phyloP scores from a whole-genome alignment of 2,888 invertebrate genomes.

The Epinotia bilunana region DNA sequence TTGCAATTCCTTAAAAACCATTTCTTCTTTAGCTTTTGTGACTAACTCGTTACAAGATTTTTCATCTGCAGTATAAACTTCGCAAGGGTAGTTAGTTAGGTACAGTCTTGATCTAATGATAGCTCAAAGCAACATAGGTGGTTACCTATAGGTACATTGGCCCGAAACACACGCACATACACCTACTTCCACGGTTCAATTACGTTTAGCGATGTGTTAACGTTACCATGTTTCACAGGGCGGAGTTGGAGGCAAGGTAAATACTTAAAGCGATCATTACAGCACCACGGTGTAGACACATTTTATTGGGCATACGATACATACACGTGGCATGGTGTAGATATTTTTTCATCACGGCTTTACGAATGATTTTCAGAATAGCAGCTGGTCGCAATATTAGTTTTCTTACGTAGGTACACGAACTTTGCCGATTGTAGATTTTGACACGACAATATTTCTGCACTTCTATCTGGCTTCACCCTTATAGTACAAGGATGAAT shows the following conservation, averaged over 20 bases:
- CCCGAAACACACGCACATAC: constrained; percentile 41
- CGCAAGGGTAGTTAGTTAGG: constrained; percentile 6
- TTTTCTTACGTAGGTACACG: constrained; percentile 51
- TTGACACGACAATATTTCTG: constrained; percentile 45
- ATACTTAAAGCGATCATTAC: constrained; percentile 56
- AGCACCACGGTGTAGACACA: constrained; percentile 52
- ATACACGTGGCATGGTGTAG: constrained; percentile 65
- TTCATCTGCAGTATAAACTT: background rate
- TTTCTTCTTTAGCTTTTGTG: constrained; percentile 42
- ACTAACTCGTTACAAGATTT: constrained; percentile 35
- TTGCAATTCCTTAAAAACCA: constrained; percentile 55
- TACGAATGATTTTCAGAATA: constrained; percentile 56
- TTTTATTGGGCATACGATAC: constrained; percentile 61
- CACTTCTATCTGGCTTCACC: constrained; percentile 44
- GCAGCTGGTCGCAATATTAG: constrained; percentile 54
- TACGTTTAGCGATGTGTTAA: constrained; percentile 47
- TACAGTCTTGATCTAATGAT: constrained; percentile 7
- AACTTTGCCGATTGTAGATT: constrained; percentile 54
- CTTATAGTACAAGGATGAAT: constrained; percentile 17
- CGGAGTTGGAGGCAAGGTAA: constrained; percentile 81
- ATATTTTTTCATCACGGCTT: constrained; percentile 63
- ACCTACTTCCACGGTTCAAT: constrained; percentile 58
- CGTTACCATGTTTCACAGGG: constrained; percentile 74
- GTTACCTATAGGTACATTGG: background rate
- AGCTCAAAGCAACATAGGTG: constrained; percentile 4